Evolutionary conservation across 2,888 invertebrate genomes (phyloP).

Genomic region (Platycheirus albimanus): DNA sequence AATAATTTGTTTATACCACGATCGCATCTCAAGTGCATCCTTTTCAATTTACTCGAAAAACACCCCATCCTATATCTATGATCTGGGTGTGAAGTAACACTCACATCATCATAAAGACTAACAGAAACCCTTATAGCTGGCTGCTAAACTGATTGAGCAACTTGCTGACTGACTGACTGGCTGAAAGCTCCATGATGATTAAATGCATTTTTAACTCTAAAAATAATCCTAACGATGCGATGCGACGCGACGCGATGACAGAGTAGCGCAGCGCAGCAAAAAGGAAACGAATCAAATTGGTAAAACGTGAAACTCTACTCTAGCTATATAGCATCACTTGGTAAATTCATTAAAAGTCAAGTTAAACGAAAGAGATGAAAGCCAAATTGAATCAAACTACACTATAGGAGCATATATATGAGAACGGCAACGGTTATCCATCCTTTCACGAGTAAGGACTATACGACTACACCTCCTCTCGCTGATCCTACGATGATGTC

Average conservation of each 20-base stretch:
- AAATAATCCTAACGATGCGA: no score
- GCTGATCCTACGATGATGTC: slow-evolving; percentile 55
- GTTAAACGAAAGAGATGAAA: slow-evolving; percentile 33
- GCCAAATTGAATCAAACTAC: slow-evolving; percentile 55
- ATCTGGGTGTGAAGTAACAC: slow-evolving; percentile 31
- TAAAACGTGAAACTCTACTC: background rate
- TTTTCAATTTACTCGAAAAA: background rate
- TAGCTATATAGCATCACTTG: no score
- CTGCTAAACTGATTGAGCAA: slow-evolving; percentile 34
- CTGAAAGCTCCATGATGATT: slow-evolving; percentile 33
- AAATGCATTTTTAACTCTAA: slow-evolving; percentile 28
- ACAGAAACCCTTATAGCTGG: background rate
- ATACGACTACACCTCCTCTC: background rate
- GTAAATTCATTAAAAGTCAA: slow-evolving; percentile 65
- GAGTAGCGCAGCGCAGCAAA: no score
- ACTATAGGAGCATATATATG: background rate
- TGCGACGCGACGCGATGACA: no score
- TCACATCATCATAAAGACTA: background rate
- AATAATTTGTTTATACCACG: slow-evolving; percentile 47
- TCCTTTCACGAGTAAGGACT: no score
- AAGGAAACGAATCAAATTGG: background rate
- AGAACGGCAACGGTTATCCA: slow-evolving; percentile 6
- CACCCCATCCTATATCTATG: no score
- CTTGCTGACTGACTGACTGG: slow-evolving; percentile 36
- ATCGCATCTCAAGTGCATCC: slow-evolving; percentile 37